Conservation (phyloP, 2,797 vertebrate species). For the Cyprinella venusta region DNA sequence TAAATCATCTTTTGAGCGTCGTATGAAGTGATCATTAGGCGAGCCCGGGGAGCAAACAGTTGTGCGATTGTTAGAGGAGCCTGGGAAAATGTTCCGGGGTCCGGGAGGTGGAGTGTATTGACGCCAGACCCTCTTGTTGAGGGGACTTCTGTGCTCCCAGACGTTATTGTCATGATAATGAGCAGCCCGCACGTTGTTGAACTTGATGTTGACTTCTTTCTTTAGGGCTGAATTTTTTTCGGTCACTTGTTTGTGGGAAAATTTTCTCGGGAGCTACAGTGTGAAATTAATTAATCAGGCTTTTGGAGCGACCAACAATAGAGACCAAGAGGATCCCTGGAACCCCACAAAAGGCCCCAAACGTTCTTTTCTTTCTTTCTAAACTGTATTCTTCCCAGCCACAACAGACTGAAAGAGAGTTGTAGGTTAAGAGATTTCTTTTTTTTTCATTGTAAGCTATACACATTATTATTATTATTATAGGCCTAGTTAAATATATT, state of each 20-base stretch:
- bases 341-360: slow-evolving; percentile 66
- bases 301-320: slow-evolving; percentile 70
- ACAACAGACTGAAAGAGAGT: slow-evolving; percentile 30
- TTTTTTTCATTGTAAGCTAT: slow-evolving; percentile 8
- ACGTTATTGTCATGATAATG: slow-evolving; percentile 91
- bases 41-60: slow-evolving; percentile 85
- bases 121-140: slow-evolving; percentile 85
- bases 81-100: slow-evolving; percentile 87
- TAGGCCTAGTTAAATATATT: not conserved
- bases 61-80: slow-evolving; percentile 86
- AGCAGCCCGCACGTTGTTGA: slow-evolving; percentile 86
- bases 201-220: slow-evolving; percentile 94
- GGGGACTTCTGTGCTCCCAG: slow-evolving; percentile 83
- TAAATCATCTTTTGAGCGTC: slow-evolving; percentile 68
- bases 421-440: not conserved
- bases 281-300: slow-evolving; percentile 85
- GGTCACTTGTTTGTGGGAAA: slow-evolving; percentile 83
- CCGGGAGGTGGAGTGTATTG: slow-evolving; percentile 80
- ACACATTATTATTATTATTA: slow-evolving; percentile 1
- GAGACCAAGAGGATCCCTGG: slow-evolving; percentile 61
- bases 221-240: slow-evolving; percentile 70
- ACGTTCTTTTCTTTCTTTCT: slow-evolving; percentile 37
- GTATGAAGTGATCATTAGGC: slow-evolving; percentile 69
- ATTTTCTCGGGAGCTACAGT: slow-evolving; percentile 74
- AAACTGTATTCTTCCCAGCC: slow-evolving; percentile 52